Base-by-base conservation (phyloP, 1,140 invertebrate species). In the Antheraea pernyi region DNA sequence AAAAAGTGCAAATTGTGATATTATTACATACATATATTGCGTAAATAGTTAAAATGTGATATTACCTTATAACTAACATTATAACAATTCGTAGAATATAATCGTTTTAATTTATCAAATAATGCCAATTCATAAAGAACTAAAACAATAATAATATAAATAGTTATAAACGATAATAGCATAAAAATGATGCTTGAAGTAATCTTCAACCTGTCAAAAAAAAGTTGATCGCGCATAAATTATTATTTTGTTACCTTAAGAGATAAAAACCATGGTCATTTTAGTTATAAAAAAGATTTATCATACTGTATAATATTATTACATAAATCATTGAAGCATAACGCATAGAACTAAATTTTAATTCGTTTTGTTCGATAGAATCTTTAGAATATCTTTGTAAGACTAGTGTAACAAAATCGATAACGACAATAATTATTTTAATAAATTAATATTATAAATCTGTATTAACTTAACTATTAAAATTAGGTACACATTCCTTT, bases 371-470 rank as follows among this genome's bases (percentile, higher is more conserved):
- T 64, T 67, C 70, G 19, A 30, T 65, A 68, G 10, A 68, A 68
- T 59, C 60, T 19, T 48, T 30, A 63, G 63, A 42, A 19, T 13
- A 65, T 42, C 39, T 61, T 59, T 69, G 53, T 65, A 71, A 71
- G 73, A 75, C 73, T 75, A 75, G 73, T 48, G 67, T 74, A 74
- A 68, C 72, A 68, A 64, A 65, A 65, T 65, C 39, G 39, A 65
- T 68, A 76, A 76, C 66, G 70, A 76, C 71, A 71, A 48, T 60
- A 72, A 61, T 68, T n/a, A n/a, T n/a, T n/a, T n/a, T 65, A 68
- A 68, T 65, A 64, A 69, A 69, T 63, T 63, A 69, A 19, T 19
- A 18, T n/a, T 48, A 46, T 65, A 46, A 10, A 53, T 65, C 18
- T n/a, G 19, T 48, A 65, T 65, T 65, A 65, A 39, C 64, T 48